Base-by-base conservation (phyloP, 2,888 invertebrate species). In the Eupeodes latifasciatus region DNA sequence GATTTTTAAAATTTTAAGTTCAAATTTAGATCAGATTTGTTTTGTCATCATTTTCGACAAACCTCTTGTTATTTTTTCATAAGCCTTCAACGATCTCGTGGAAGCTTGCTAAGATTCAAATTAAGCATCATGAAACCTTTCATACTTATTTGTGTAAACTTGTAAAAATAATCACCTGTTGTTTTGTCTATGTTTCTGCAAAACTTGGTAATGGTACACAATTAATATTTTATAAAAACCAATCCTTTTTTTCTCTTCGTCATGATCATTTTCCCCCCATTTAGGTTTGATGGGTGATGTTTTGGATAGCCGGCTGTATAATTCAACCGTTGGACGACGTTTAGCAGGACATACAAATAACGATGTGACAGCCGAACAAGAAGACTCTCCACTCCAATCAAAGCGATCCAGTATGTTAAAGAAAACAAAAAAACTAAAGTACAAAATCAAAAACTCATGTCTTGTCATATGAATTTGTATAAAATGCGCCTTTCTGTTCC, bases 371-470 rank as follows among this genome's bases (percentile, higher is more conserved):
- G 89, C 89, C 66, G 89, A 88, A 61, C 79, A 96, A 92, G 97
- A 97, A 95, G 96, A 97, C 94, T 97, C 97, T 93, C 97, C 97
- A 92, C 96, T 97, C 91, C 96, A 96, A 94, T 96, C 96, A 92
- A 97, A 97, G 94, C 95, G 96, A 95, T 96, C 97, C 94, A 97
- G 97, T 97, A 97, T 94, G 97, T 97, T 95, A 87, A 71, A 80
- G 71, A 89, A 87, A 77, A 53, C 75, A 80, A 85, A 77, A 72
- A 72, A 59, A 40, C 40, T 40, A 40, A 40, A 40, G 40, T 40
- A 40, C 40, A 40, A 40, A 53, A 77, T 40, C 34, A 79, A 55
- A 64, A 51, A 44, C 69, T 83, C 80, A 85, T 88, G 87, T 85
- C 76, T 85, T 84, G 80, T 87, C 81, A 85, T 85, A 34, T 19